These are phyloP conservation scores for Paralichthys olivaceus DNA, from an alignment of 2,113 vertebrate genomes.

Conservation along the genomic window DNA sequence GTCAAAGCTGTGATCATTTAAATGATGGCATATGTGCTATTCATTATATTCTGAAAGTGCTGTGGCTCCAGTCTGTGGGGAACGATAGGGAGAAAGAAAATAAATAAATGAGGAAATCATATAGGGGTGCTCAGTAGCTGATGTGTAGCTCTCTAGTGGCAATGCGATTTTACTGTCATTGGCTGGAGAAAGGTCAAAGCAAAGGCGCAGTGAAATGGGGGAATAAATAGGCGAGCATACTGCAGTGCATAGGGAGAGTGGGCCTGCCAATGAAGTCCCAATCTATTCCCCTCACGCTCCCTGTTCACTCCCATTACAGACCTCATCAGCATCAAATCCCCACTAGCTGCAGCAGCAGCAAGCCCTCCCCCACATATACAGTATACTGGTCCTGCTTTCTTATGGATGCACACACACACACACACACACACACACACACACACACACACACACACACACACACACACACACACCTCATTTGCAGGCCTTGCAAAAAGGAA, in stretches of 20 bases:
- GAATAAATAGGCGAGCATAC: slow-evolving; percentile 69
- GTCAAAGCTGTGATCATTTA: slow-evolving; percentile 69
- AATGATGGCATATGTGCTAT: slow-evolving; percentile 62
- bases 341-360: slow-evolving; percentile 55
- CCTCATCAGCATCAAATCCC: slow-evolving; percentile 80
- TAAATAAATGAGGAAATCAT: slow-evolving; percentile 68
- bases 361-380: slow-evolving; percentile 63
- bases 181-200: slow-evolving; percentile 79
- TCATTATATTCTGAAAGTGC: slow-evolving; percentile 49
- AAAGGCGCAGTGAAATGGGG: slow-evolving; percentile 65
- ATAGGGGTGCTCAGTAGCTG: slow-evolving; percentile 49
- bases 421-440: slow-evolving; percentile 28
- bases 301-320: slow-evolving; percentile 78
- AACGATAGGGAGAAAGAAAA: slow-evolving; percentile 24
- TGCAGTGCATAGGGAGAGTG: slow-evolving; percentile 62
- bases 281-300: slow-evolving; percentile 78
- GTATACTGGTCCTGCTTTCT: slow-evolving; percentile 32
- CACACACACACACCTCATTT: slow-evolving; percentile 47
- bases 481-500: slow-evolving; percentile 43
- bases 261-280: slow-evolving; percentile 73
- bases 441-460: slow-evolving; percentile 35
- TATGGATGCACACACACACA: slow-evolving; percentile 38
- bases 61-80: slow-evolving; percentile 27
- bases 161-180: slow-evolving; percentile 69
- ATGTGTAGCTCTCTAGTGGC: slow-evolving; percentile 58